Conservation (phyloP, 2,888 invertebrate genomes). For the Epinotia ramella region DNA sequence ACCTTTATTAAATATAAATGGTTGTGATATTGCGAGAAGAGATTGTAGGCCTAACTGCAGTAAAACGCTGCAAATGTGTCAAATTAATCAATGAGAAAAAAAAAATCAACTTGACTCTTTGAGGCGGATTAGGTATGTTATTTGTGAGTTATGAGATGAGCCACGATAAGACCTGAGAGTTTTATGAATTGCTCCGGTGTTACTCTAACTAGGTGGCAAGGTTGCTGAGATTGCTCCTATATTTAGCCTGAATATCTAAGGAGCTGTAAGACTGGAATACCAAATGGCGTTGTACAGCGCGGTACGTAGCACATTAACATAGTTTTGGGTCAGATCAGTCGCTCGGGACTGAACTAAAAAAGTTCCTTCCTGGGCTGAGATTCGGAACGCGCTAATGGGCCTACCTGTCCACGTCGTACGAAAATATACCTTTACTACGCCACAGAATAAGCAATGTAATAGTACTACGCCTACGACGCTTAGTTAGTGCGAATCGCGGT, state of each 20-base stretch:
- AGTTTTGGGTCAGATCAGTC: neutral
- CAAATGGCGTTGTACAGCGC: neutral
- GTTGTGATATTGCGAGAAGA: neutral
- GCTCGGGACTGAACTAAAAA: no score
- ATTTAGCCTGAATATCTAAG: conserved; percentile 14
- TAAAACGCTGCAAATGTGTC: no score
- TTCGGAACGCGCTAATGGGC: no score
- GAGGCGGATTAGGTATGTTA: neutral
- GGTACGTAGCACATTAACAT: neutral
- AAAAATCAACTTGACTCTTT: neutral
- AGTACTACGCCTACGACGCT: no score
- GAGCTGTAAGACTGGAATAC: neutral
- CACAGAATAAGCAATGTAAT: no score
- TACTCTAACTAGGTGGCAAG: conserved; percentile 32
- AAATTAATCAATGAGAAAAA: no score
- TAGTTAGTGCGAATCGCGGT: no score
- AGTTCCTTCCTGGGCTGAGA: no score
- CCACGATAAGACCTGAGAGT: neutral
- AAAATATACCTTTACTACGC: no score
- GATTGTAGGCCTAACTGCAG: no score
- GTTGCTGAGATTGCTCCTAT: conserved; percentile 34
- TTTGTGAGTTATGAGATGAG: neutral
- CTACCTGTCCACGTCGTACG: no score
- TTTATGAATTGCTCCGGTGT: conserved; percentile 23
- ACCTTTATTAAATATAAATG: neutral